These are phyloP conservation scores for Hypolimnas misippus DNA, from an alignment of 2,888 invertebrate species.

Conservation along the genomic window DNA sequence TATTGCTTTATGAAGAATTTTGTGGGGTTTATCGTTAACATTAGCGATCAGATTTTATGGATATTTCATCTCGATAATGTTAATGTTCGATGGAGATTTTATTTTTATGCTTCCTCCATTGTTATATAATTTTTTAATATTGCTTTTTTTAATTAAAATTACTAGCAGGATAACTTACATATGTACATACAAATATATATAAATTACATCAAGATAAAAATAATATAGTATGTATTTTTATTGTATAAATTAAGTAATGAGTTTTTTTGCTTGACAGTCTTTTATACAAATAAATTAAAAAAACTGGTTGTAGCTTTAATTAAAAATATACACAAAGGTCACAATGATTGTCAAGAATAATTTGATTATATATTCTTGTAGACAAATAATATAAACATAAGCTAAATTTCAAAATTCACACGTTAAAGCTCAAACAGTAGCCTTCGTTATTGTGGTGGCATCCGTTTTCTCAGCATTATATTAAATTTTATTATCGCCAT, in stretches of 20 bases:
- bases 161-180: no score
- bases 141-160: neutral
- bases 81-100: constrained; percentile 5
- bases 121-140: neutral
- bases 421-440: constrained; percentile 50
- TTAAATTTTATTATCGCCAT: constrained; percentile 84
- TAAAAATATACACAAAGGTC: no score
- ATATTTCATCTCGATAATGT: constrained; percentile 32
- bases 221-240: no score
- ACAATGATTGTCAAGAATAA: no score
- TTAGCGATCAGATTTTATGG: constrained; percentile 37
- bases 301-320: no score
- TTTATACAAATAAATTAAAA: no score
- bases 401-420: constrained; percentile 36
- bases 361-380: no score
- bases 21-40: constrained; percentile 31
- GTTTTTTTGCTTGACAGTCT: no score
- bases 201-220: no score
- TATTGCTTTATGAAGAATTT: constrained; percentile 67
- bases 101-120: neutral
- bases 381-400: neutral
- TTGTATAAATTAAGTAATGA: no score
- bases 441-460: constrained; percentile 68
- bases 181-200: no score
- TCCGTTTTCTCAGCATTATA: constrained; percentile 80